Evolutionary conservation across 2,797 vertebrate species (phyloP).

Genomic region (Spinibarbus caldwelli): DNA sequence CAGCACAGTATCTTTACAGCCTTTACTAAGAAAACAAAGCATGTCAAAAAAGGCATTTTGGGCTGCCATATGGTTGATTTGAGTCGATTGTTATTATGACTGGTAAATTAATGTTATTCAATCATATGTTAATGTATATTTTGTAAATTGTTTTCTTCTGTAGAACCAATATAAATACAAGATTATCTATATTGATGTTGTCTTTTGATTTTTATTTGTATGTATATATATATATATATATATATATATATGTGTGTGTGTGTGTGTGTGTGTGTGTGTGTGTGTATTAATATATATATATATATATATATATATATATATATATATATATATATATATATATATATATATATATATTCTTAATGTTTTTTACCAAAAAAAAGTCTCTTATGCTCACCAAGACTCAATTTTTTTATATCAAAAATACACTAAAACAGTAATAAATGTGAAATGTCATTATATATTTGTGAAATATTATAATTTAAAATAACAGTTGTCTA

Average conservation of each 20-base stretch:
- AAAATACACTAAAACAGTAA: no score
- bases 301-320: no score
- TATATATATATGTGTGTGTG: no score
- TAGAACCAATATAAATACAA: conserved; percentile 77
- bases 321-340: no score
- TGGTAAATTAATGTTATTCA: conserved; percentile 73
- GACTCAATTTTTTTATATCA: background rate
- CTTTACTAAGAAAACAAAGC: conserved; percentile 36
- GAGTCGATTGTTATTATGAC: conserved; percentile 56
- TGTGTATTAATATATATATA: no score
- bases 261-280: no score
- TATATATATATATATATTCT: no score
- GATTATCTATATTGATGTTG: conserved; percentile 68
- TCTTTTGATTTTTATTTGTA: conserved; percentile 57
- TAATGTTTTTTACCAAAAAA: background rate
- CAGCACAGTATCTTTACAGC: conserved; percentile 53
- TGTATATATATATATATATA: no score
- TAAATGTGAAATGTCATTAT: background rate
- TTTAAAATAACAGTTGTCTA: background rate
- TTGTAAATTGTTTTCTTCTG: conserved; percentile 80
- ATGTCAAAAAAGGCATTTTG: conserved; percentile 32
- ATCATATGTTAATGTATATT: conserved; percentile 79
- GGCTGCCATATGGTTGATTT: conserved; percentile 18
- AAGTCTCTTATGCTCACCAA: background rate
- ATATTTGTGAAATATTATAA: background rate